These are phyloP conservation scores for Bradynema listronoti DNA, from an alignment of 1,140 invertebrate species.

Conservation along the genomic window DNA sequence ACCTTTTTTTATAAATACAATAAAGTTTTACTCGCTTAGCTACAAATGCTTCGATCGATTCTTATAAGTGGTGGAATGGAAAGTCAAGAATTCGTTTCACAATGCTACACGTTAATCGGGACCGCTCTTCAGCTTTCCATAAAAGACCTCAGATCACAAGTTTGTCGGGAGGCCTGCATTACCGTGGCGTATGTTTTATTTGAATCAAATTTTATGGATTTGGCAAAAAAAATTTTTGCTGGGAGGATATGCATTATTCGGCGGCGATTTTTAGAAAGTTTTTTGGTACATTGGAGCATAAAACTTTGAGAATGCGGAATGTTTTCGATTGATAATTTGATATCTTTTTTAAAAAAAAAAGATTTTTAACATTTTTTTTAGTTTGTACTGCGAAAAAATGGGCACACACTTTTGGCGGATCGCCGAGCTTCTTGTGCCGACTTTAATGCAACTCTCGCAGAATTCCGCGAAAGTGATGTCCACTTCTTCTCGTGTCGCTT, in stretches of 20 bases:
- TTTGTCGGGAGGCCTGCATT: conserved; percentile 86
- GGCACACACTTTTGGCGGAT: conserved; percentile 77
- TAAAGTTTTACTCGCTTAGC: conserved; percentile 31
- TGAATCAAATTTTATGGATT: not conserved
- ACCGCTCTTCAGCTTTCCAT: conserved; percentile 73
- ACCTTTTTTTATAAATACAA: not conserved
- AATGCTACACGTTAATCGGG: conserved; percentile 72
- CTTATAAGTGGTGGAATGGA: conserved; percentile 70
- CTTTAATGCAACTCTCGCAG: conserved; percentile 80
- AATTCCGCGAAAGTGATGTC: conserved; percentile 94
- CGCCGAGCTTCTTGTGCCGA: conserved; percentile 72
- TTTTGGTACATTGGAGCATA: not conserved
- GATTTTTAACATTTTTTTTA: conserved; percentile 9
- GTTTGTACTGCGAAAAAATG: conserved; percentile 74
- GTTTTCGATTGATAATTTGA: not conserved
- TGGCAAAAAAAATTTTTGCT: no score
- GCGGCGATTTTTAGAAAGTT: not conserved
- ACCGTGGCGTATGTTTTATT: conserved; percentile 67
- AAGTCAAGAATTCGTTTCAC: conserved; percentile 72
- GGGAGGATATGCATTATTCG: no score
- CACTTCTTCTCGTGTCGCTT: conserved; percentile 75
- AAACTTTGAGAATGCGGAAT: not conserved
- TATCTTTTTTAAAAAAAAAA: not conserved
- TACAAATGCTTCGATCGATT: conserved; percentile 25
- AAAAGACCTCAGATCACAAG: conserved; percentile 81